Conservation (phyloP, 2,113 vertebrate genomes). For the Octodon degus region DNA sequence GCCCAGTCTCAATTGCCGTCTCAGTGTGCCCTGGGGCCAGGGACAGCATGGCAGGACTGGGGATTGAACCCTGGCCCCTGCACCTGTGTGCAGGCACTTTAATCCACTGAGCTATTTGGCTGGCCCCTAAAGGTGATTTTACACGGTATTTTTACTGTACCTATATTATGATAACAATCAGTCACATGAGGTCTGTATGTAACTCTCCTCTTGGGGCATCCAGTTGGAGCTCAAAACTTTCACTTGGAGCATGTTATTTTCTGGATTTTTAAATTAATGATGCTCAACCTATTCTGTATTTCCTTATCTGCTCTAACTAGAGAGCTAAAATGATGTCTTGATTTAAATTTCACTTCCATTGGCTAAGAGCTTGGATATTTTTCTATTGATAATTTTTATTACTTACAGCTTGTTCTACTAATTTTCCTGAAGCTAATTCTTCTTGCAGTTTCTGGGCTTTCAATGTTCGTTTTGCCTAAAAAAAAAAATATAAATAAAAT, state of each 20-base stretch:
- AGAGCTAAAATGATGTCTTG: slow-evolving; percentile 7
- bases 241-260: background rate
- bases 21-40: no score
- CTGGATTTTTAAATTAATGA: background rate
- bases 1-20: no score
- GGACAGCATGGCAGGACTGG: no score
- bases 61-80: no score
- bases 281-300: background rate
- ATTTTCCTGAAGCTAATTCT: slow-evolving; percentile 96
- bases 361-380: slow-evolving; percentile 18
- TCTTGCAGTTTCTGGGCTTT: slow-evolving; percentile 99
- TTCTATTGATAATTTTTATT: background rate
- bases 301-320: background rate
- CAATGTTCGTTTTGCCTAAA: slow-evolving; percentile 95
- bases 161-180: background rate
- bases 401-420: slow-evolving; percentile 94
- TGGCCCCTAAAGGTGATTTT: background rate
- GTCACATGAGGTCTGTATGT: background rate
- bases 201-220: background rate
- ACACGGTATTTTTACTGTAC: background rate
- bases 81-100: no score
- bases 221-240: background rate
- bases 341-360: slow-evolving; percentile 24
- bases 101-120: no score
- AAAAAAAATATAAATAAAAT: slow-evolving; percentile 37